Conservation (phyloP, 2,797 vertebrate species). For the Gephyroberyx darwinii region DNA sequence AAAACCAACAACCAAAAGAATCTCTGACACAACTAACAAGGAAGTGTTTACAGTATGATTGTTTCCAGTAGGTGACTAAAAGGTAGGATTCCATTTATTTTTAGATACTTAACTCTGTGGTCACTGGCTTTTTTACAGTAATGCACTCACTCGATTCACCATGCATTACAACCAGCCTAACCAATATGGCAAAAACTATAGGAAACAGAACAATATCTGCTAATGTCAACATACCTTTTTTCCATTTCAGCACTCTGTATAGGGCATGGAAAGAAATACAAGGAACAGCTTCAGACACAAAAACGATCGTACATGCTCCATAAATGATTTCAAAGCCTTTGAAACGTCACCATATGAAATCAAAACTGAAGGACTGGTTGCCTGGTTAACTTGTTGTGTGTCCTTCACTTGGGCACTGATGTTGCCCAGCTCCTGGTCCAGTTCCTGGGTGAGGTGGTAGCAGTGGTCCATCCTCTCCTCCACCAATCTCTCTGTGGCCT, state of each 20-base stretch:
- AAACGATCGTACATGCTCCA: neutral
- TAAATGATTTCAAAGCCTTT: neutral
- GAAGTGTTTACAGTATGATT: neutral
- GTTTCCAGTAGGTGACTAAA: neutral
- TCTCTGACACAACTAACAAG: neutral
- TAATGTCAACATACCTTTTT: slow-evolving; percentile 56
- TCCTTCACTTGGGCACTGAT: slow-evolving; percentile 36
- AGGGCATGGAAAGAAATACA: slow-evolving; percentile 3
- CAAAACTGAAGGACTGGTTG: slow-evolving; percentile 7
- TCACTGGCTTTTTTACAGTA: neutral
- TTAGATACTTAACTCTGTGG: neutral
- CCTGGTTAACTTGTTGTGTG: slow-evolving; percentile 29
- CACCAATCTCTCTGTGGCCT: slow-evolving; percentile 59
- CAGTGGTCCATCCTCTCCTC: slow-evolving; percentile 70
- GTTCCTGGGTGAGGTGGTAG: slow-evolving; percentile 61
- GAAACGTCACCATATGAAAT: neutral
- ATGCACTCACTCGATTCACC: no score
- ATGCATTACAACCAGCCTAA: no score
- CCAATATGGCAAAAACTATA: no score
- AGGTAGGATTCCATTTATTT: no score
- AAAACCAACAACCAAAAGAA: neutral
- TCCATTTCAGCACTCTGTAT: slow-evolving; percentile 67
- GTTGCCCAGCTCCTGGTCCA: slow-evolving; percentile 60
- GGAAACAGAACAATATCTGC: neutral
- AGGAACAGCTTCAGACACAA: neutral